These are phyloP conservation scores for Chymomyza fuscimana DNA, from an alignment of 2,888 invertebrate species.

Conservation along the genomic window DNA sequence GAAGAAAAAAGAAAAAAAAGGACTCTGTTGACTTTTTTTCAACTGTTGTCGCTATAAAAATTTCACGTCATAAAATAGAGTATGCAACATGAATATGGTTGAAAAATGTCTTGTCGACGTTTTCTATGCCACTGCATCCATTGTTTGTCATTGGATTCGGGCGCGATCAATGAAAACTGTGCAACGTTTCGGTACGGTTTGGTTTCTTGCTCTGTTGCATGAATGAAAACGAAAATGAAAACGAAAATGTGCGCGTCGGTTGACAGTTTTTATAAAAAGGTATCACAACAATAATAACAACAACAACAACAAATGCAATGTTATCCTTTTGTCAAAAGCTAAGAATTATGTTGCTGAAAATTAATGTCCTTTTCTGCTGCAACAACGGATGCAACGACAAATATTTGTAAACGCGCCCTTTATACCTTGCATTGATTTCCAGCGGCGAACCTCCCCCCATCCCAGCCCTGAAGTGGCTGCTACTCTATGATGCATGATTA, in stretches of 20 bases:
- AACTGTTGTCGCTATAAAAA: slow-evolving; percentile 53
- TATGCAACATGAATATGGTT: slow-evolving; percentile 57
- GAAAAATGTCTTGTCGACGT: slow-evolving; percentile 65
- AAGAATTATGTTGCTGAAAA: slow-evolving; percentile 66
- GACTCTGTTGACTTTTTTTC: slow-evolving; percentile 51
- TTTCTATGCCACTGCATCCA: slow-evolving; percentile 67
- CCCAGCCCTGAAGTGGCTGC: neutral
- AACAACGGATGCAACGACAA: slow-evolving; percentile 65
- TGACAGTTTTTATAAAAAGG: slow-evolving; percentile 66
- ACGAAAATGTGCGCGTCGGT: slow-evolving; percentile 55
- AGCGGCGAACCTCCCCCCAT: neutral
- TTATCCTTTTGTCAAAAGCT: slow-evolving; percentile 72
- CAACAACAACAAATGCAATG: slow-evolving; percentile 53
- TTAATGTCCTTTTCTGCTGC: slow-evolving; percentile 57
- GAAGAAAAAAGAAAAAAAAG: slow-evolving; percentile 36
- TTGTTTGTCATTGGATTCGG: slow-evolving; percentile 40
- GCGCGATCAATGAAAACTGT: slow-evolving; percentile 63
- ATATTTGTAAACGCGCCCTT: slow-evolving; percentile 75
- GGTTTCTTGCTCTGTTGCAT: neutral
- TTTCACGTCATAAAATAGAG: slow-evolving; percentile 44
- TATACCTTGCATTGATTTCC: slow-evolving; percentile 21
- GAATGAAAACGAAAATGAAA: slow-evolving; percentile 22
- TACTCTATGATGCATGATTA: neutral
- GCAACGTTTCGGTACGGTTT: neutral
- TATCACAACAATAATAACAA: neutral